These are phyloP conservation scores for Macroramphosus scolopax DNA, from an alignment of 2,797 vertebrate genomes.

Conservation along the genomic window DNA sequence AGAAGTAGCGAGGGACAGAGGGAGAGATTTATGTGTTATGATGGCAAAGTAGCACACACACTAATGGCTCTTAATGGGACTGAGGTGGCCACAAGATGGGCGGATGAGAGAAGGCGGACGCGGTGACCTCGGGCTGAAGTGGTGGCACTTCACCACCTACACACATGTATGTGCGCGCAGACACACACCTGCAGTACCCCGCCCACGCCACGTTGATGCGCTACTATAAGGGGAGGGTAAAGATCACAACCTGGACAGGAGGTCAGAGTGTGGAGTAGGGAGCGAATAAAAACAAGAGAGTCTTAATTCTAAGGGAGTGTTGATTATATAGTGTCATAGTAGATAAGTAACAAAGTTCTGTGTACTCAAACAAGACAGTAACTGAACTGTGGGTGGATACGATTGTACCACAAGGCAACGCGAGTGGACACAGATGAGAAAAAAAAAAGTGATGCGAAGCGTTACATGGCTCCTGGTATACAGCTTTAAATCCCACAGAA, in stretches of 20 bases:
- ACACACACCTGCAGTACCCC: conserved; percentile 79
- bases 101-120: conserved; percentile 78
- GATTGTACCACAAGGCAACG: too few relatives aligned
- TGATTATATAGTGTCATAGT: too few relatives aligned
- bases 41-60: conserved; percentile 79
- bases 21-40: conserved; percentile 80
- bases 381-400: too few relatives aligned
- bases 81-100: conserved; percentile 74
- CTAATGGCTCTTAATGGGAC: conserved; percentile 79
- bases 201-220: conserved; percentile 77
- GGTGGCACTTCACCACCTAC: conserved; percentile 86
- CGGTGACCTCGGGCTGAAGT: conserved; percentile 92
- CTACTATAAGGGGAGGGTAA: conserved; percentile 40
- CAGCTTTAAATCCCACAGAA: too few relatives aligned
- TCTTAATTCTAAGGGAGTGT: too few relatives aligned
- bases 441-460: too few relatives aligned
- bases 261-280: conserved; percentile 45
- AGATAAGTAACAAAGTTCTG: too few relatives aligned
- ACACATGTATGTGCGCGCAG: conserved; percentile 81
- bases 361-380: too few relatives aligned
- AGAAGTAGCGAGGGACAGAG: conserved; percentile 60
- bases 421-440: too few relatives aligned
- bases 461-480: too few relatives aligned
- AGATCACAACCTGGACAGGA: conserved; percentile 44
- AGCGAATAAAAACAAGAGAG: too few relatives aligned